These are phyloP conservation scores for Cheilosia pagana DNA, from an alignment of 2,888 invertebrate species.

Conservation along the genomic window DNA sequence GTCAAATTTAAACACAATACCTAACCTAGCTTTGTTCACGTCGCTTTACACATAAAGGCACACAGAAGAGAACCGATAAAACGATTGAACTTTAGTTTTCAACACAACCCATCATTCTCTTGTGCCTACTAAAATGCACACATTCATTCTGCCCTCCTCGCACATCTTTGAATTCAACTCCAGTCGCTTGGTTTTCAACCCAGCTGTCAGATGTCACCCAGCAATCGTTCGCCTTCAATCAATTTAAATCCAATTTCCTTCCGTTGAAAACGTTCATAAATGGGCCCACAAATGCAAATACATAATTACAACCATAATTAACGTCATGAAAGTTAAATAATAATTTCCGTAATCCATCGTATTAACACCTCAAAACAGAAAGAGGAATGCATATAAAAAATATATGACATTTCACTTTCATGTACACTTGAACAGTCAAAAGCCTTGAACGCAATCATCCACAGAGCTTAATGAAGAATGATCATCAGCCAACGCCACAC, in stretches of 20 bases:
- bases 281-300: neutral
- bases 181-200: too few species aligned
- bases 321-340: neutral
- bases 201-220: too few species aligned
- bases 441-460: neutral
- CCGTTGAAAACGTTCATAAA: neutral
- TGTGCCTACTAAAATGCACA: too few species aligned
- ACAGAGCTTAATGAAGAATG: neutral
- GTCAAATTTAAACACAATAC: too few species aligned
- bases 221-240: neutral
- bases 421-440: too few species aligned
- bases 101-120: too few species aligned
- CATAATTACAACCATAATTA: neutral
- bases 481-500: neutral
- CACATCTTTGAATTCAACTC: too few species aligned
- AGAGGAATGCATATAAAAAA: neutral
- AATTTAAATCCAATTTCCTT: neutral
- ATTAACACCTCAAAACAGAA: neutral
- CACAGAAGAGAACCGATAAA: too few species aligned
- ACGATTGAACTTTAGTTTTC: too few species aligned
- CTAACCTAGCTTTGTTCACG: too few species aligned
- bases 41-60: too few species aligned
- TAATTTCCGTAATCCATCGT: slow-evolving; percentile 1
- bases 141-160: too few species aligned
- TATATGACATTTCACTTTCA: neutral